phyloP scores from a whole-genome alignment of 2,113 vertebrate genomes.

The Poeciliopsis occidentalis region DNA sequence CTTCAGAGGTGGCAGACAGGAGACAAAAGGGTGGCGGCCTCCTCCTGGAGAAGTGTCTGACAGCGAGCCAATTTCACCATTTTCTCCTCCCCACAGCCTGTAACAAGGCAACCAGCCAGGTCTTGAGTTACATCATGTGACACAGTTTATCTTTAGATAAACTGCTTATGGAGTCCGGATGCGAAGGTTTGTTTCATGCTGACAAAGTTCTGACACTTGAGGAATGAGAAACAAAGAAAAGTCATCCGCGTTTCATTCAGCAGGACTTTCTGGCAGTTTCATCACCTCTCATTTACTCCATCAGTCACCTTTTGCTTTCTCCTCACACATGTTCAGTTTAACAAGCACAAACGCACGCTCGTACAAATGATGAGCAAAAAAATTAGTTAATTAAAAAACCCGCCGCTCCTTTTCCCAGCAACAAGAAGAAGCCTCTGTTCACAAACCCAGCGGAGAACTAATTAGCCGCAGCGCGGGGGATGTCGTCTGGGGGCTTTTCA shows the following conservation, averaged over 20 bases:
- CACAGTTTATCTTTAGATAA: background rate
- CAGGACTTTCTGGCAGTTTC: constrained; percentile 47
- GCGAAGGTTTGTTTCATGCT: background rate
- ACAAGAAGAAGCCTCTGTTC: constrained; percentile 22
- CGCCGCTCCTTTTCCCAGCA: constrained; percentile 22
- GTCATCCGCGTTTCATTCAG: constrained; percentile 28
- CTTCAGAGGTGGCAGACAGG: constrained; percentile 13
- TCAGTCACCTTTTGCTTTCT: background rate
- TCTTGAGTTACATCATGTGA: constrained; percentile 3
- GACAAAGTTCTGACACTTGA: constrained; percentile 7
- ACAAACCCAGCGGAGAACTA: constrained; percentile 41
- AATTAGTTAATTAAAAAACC: background rate
- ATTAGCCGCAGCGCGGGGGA: constrained; percentile 31
- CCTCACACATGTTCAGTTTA: constrained; percentile 7
- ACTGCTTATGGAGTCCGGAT: constrained; percentile 1
- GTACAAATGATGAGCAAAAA: constrained; percentile 44
- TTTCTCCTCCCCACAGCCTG: constrained; percentile 12
- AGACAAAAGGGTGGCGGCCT: constrained; percentile 13
- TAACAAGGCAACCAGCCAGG: background rate
- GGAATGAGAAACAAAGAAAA: constrained; percentile 25
- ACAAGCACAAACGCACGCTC: constrained; percentile 27
- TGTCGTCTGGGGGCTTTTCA: constrained; percentile 15
- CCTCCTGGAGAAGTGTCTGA: constrained; percentile 22
- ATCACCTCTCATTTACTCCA: constrained; percentile 53
- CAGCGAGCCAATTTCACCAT: background rate